Evolutionary conservation across 2,797 vertebrate species (phyloP).

Genomic region (Staurois parvus): DNA sequence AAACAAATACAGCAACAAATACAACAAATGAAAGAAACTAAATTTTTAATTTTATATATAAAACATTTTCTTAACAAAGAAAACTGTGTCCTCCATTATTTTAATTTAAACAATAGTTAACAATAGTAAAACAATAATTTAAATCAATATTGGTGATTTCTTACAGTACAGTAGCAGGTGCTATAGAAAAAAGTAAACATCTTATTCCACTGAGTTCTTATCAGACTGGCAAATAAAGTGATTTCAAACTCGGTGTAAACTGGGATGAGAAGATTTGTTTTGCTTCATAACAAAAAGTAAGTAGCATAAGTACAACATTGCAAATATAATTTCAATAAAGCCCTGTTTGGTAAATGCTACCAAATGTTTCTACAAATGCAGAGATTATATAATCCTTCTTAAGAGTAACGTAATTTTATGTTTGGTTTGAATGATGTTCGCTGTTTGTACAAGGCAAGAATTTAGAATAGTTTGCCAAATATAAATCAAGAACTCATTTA

Average conservation of each 20-base stretch:
- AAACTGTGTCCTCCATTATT: constrained; percentile 2
- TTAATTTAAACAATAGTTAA: constrained; percentile 22
- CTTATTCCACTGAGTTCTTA: constrained; percentile 25
- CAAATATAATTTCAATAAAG: constrained; percentile 26
- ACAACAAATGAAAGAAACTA: background rate
- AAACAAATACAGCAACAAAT: constrained; percentile 1
- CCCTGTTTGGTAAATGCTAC: constrained; percentile 9
- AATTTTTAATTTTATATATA: constrained; percentile 16
- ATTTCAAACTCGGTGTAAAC: background rate
- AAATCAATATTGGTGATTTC: constrained; percentile 15
- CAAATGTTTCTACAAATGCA: constrained; percentile 10
- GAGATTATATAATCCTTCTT: constrained; percentile 23
- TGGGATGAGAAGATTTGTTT: background rate
- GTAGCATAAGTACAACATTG: constrained; percentile 5
- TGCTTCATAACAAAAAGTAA: constrained; percentile 4
- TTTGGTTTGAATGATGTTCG: background rate
- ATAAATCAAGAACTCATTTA: too few relatives aligned
- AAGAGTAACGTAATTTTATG: background rate
- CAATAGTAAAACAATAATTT: too few relatives aligned
- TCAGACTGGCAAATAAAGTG: constrained; percentile 7
- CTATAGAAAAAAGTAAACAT: constrained; percentile 21
- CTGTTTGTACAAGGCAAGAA: too few relatives aligned
- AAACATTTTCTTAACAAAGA: constrained; percentile 11
- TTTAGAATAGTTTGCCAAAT: too few relatives aligned
- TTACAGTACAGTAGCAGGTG: constrained; percentile 24